Evolutionary conservation across 35 echinoderm and acorn worm species (phyloP).

Genomic region (Heliocidaris erythrogramma): DNA sequence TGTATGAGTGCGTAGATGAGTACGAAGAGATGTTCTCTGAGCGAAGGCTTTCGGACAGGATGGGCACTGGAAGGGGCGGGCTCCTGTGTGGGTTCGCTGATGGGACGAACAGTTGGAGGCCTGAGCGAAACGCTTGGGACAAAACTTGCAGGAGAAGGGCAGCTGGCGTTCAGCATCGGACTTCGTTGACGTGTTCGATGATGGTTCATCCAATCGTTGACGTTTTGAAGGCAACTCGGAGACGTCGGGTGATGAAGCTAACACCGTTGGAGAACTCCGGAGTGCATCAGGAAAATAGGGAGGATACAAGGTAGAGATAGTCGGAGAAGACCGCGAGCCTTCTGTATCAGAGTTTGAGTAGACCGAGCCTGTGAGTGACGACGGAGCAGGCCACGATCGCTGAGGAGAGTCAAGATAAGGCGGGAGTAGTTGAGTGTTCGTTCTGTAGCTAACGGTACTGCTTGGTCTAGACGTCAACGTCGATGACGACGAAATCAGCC

Average conservation of each 20-base stretch:
- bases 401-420: not conserved
- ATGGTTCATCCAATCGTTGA: not conserved
- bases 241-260: too few relatives aligned
- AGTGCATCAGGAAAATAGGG: not conserved
- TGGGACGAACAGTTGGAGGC: slow-evolving; percentile 3
- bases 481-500: not conserved
- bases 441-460: not conserved
- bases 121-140: slow-evolving; percentile 45
- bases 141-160: not conserved
- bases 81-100: slow-evolving; percentile 47
- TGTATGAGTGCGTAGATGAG: slow-evolving; percentile 83
- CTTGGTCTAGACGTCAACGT: not conserved
- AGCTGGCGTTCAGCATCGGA: not conserved
- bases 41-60: slow-evolving; percentile 49
- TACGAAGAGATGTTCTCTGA: slow-evolving; percentile 31
- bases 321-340: slow-evolving; percentile 12
- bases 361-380: not conserved
- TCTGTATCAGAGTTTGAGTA: not conserved
- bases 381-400: not conserved
- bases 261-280: not conserved
- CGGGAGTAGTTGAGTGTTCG: not conserved
- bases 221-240: not conserved
- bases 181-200: not conserved
- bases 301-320: not conserved
- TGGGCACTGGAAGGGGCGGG: slow-evolving; percentile 22